Evolutionary conservation across 35 echinoderm and acorn worm genomes (phyloP), one percentile per base, ranked within the genome.

Genomic region (Apostichopus japonicus): DNA sequence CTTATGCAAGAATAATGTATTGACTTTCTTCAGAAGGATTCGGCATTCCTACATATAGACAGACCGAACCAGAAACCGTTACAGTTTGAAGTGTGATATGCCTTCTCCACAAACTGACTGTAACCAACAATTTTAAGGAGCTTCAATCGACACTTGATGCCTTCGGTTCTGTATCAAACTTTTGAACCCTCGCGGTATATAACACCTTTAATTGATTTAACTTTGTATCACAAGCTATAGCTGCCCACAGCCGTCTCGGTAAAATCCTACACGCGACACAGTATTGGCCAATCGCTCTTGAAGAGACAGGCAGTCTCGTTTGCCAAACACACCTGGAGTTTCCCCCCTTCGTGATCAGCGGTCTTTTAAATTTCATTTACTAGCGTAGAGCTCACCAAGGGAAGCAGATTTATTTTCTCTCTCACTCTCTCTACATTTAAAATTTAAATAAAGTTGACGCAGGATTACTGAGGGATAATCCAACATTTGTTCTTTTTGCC

Each of bases 131-230:
- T 44, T 61, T n/a, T 23, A 75, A 75, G 71, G 71, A 75, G 71
- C 14, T n/a, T 75, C 71, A 75, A n/a, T 75, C 71, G 71, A 21
- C 71, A 75, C 71, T 15, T 75, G 6, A 19, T 19, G 71, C 17
- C 71, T 75, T n/a, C 71, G 16, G 71, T 23, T 67, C 63, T 15
- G 33, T 21, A 75, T 75, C 71, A 75, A 75, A 75, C 71, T 75
- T 75, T 75, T 75, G 71, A 75, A 75, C 71, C 71, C 71, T 75
- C 21, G 22, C 17, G 71, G 71, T 21, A 75, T 84, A 58, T 84
- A 58, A 84, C 81, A 84, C 81, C 81, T 84, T 84, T 84, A 84
- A 84, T 84, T 84, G 81, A 59, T 84, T 84, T 75, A 75, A 75
- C 17, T 75, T 2, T n/a, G 14, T 4, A 75, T 4, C 63, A 4